These are phyloP conservation scores for Karalla daura DNA, from an alignment of 2,797 vertebrate genomes.

Conservation along the genomic window DNA sequence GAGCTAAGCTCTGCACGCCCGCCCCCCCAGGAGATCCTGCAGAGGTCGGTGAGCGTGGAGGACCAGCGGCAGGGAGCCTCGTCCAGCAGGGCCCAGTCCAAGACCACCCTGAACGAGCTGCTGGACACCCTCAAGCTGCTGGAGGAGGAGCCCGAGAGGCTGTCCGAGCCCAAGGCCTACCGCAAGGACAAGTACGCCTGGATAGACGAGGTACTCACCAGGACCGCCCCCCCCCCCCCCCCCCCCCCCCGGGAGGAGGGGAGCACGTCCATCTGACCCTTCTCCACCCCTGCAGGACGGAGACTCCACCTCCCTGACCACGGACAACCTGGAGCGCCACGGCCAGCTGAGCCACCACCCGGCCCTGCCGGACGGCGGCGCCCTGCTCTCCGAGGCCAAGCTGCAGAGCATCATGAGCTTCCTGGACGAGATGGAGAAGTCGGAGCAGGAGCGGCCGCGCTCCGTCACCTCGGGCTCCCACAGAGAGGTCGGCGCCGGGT, in stretches of 20 bases:
- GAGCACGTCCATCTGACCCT: background rate
- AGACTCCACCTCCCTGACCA: slow-evolving; percentile 88
- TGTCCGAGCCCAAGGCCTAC: slow-evolving; percentile 75
- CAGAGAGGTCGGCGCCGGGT: slow-evolving; percentile 79
- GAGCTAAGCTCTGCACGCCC: background rate
- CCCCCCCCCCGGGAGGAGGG: too few relatives aligned
- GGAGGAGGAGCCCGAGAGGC: slow-evolving; percentile 89
- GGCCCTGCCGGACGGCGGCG: slow-evolving; percentile 80
- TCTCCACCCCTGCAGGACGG: slow-evolving; percentile 77
- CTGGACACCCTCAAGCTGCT: slow-evolving; percentile 91
- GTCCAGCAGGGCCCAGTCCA: slow-evolving; percentile 82
- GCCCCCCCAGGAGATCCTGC: slow-evolving; percentile 76
- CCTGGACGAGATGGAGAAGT: slow-evolving; percentile 95
- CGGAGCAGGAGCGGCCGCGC: slow-evolving; percentile 87
- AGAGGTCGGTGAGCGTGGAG: slow-evolving; percentile 74
- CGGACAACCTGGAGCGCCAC: slow-evolving; percentile 92
- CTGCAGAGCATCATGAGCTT: slow-evolving; percentile 96
- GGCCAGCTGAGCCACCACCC: slow-evolving; percentile 85
- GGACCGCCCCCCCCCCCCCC: too few relatives aligned
- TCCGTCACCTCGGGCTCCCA: slow-evolving; percentile 85
- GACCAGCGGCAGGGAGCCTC: slow-evolving; percentile 70
- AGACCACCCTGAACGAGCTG: slow-evolving; percentile 89
- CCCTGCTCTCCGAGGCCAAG: slow-evolving; percentile 93
- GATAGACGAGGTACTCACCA: slow-evolving; percentile 90
- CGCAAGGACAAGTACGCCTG: slow-evolving; percentile 88